Base-by-base conservation (phyloP, 2,113 vertebrate genomes). In the Larimichthys polyactis region DNA sequence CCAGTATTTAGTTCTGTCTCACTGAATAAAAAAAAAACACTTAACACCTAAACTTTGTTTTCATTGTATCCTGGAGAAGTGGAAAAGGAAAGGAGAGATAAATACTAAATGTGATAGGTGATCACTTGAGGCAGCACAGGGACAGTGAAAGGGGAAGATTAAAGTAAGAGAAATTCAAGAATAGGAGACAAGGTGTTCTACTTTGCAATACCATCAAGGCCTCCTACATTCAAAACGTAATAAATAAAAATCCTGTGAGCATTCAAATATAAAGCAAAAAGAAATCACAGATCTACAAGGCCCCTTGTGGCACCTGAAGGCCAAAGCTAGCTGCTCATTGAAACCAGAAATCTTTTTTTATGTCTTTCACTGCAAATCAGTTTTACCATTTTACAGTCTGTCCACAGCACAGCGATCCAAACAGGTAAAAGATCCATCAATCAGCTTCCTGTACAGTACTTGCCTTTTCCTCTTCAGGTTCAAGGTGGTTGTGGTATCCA, bases 1-100 rank as follows among this genome's bases (percentile, higher is more conserved):
- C 75, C 80, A 76, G 62, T 74, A 65, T 83, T 85, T 76, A 79
- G 65, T 62, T 87, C 67, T 77, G 62, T 79, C 62, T 82, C 65
- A 69, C 20, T 58, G 44, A 85, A 63, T 85, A 58, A 79, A 83
- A 79, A 84, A 27, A 27, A 27, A 27, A 44, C 67, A 55, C 75
- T 82, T 59, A 69, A 70, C 59, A 69, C 59, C 84, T 78, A 52
- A 70, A 77, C 65, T 72, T 69, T 64, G 24, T 2, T 4, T 78
- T 80, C 19, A 80, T 36, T 84, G 78, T 73, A 70, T 85, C 40
- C 36, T 67, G 19, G 6, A 46, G 44, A 75, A 54, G 11, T 22
- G 12, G n/a, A 75, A 49, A 24, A 76, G 63, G 32, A 75, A 69
- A 71, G 43, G 40, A 49, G 51, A 54, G 5, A 3, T 48, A 85